Base-by-base conservation (phyloP, 2,888 invertebrate species). In the Nasonia oneida region DNA sequence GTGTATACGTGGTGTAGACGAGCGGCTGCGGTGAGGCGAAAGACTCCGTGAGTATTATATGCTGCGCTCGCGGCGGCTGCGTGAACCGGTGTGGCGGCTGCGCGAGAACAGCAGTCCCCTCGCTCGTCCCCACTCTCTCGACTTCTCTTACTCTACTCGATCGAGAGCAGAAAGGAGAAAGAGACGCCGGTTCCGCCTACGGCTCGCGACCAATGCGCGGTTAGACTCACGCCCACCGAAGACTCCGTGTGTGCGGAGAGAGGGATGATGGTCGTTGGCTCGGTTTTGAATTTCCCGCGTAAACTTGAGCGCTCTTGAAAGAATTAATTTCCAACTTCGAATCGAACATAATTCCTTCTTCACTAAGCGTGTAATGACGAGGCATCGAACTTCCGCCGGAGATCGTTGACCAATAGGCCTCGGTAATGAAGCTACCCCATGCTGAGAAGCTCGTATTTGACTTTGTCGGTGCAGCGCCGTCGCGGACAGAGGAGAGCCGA, bases 21-120 rank as follows among this genome's bases (percentile, higher is more conserved):
- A 47, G 23, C n/a, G 53, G 39, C 70, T 71, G 71, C 71, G 71
- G 37, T 37, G n/a, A 15, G 42, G 73, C 71, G 8, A 71, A 42
- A 8, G 71, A 39, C 70, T 70, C 18, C 15, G 74, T 77, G 83
- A 61, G 29, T 29, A 29, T 29, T 29, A 50, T 42, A 64, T 42
- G 76, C 81, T 74, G 91, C 91, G 91, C 90, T 91, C 93, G 91
- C 89, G 91, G 92, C 93, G 93, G 90, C 92, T 93, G 93, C 93
- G 92, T 92, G 91, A 91, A 92, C 91, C 92, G 91, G 91, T 93
- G 91, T 93, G 93, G 87, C 70, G 88, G 77, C 77, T 75, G 29
- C 12, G 71, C 50, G 86, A 86, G 85, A 83, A 84, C 74, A 4
- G 61, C 64, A 61, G 18, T 71, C 86, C 87, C 87, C 87, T 53